Evolutionary conservation across 1,140 invertebrate species (phyloP).

Genomic region (Acyrthosiphon pisum): DNA sequence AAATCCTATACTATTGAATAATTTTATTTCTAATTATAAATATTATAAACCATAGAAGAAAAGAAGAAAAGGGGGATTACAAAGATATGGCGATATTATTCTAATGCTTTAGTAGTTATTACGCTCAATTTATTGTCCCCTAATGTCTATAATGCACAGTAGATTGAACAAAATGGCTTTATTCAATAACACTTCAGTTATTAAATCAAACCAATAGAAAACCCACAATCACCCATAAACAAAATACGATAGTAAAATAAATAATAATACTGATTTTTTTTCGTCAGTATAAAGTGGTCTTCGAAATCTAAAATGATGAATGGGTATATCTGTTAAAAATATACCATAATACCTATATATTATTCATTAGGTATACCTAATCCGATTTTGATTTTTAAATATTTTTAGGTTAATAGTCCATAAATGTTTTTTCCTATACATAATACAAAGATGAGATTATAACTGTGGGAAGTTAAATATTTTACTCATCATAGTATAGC

Average conservation of each 20-base stretch:
- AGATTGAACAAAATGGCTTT: slow-evolving; percentile 9
- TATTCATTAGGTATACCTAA: background rate
- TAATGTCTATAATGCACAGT: slow-evolving; percentile 30
- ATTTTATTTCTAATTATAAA: slow-evolving; percentile 7
- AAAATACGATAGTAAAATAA: background rate
- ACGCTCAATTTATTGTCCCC: slow-evolving; percentile 41
- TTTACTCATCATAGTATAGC: background rate
- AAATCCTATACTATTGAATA: background rate
- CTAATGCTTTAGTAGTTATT: slow-evolving; percentile 27
- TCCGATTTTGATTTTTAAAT: background rate
- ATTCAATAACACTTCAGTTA: slow-evolving; percentile 1
- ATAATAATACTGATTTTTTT: background rate
- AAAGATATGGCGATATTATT: slow-evolving; percentile 28
- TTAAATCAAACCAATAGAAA: background rate
- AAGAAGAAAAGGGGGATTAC: background rate
- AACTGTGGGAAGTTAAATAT: background rate
- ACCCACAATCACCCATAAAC: background rate
- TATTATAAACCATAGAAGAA: background rate
- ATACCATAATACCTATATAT: background rate
- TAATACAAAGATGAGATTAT: background rate
- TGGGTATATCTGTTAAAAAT: background rate
- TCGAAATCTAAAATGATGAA: background rate
- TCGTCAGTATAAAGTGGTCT: too few relatives aligned
- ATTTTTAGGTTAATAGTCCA: background rate
- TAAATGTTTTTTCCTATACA: background rate